Percentiles rank a stretch among this genome's conserved stretches.
Evolutionary conservation across 2,797 vertebrate species (phyloP).

Genomic region (Pseudomugil tenellus): DNA sequence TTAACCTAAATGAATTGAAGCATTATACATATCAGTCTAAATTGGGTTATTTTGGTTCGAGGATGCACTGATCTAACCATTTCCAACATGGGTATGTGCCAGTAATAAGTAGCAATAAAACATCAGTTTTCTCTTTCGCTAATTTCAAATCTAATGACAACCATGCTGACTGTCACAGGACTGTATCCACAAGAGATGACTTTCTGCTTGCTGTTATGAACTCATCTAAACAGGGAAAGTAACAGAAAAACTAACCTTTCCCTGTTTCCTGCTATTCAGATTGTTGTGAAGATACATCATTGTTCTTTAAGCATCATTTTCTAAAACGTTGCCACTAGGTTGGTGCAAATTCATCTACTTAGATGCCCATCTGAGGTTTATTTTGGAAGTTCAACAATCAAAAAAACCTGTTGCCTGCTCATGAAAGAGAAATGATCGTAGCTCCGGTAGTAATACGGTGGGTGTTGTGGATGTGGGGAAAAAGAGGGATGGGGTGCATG

Average conservation of each 20-base stretch:
- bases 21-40: not conserved
- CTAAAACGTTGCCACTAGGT: not conserved
- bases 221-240: not conserved
- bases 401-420: constrained; percentile 19
- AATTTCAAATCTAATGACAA: not conserved
- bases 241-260: not conserved
- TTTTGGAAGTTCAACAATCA: not conserved
- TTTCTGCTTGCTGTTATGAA: not conserved
- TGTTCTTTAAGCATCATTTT: not conserved
- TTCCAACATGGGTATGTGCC: not conserved
- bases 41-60: not conserved
- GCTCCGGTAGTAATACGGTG: constrained; percentile 4
- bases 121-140: not conserved
- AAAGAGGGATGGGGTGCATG: constrained; percentile 27
- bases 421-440: not conserved
- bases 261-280: not conserved
- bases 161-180: not conserved
- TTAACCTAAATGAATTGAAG: not conserved
- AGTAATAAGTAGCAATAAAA: not conserved
- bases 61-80: constrained; percentile 2
- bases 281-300: not conserved
- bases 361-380: not conserved
- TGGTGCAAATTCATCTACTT: not conserved
- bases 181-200: no score
- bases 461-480: constrained; percentile 10